Evolutionary conservation across 2,888 invertebrate genomes (phyloP), one percentile per base, ranked within the genome.

Genomic region (Macrostomum cliftonense): DNA sequence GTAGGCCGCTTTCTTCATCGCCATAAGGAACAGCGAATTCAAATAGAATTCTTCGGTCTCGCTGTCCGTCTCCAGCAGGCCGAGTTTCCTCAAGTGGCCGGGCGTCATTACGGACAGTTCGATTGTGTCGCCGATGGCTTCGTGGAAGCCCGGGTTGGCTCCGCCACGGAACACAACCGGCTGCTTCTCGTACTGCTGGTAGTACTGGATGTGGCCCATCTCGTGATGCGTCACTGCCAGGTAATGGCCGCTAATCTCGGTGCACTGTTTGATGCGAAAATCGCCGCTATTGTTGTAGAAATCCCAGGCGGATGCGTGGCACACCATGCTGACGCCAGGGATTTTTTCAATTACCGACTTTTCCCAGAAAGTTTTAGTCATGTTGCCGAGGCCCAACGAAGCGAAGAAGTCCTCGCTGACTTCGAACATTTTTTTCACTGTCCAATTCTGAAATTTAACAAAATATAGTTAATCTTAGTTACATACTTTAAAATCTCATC

Each of bases 91-190:
- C 14, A 85, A 72, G 67, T 86, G 84, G 14, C 76, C 76, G 0
- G 83, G 77, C 39, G 83, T 84, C 59, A 78, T 77, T 0, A 83
- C 79, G 0, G 83, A 83, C 12, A 86, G 71, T 0, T 78, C 76
- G 28, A 85, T 77, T 0, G 82, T 79, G 61, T 84, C 84, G 1
- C 85, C 81, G 0, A 85, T 76, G 0, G 83, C 85, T 67, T 85
- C 85, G 60, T 85, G 83, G 63, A 85, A 85, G 9, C 83, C 83
- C 57, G 84, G 83, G 63, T 84, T 80, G 0, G 84, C 83, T 37
- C 85, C 85, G 19, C 74, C 77, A 56, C 80, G 77, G 63, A 79
- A 84, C 14, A 79, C 64, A 0, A 76, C 21, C 1, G 67, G 63
- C 48, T 58, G 61, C 36, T 64, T 40, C 45, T 57, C 57, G 53